These are phyloP conservation scores for Cydia pomonella DNA, from an alignment of 1,140 invertebrate genomes.

Conservation along the genomic window DNA sequence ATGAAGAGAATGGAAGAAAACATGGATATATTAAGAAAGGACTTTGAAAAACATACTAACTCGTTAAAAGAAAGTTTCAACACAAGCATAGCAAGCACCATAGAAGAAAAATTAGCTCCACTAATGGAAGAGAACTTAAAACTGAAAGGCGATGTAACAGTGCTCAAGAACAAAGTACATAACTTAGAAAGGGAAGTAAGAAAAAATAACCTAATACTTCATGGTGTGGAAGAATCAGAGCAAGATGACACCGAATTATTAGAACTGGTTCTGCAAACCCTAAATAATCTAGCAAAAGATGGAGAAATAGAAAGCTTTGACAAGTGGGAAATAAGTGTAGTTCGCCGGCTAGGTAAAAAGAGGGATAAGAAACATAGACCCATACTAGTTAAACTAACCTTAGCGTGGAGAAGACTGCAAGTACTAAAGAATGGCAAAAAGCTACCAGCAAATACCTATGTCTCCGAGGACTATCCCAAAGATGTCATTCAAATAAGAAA, in stretches of 20 bases:
- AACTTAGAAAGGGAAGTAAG: constrained; percentile 32
- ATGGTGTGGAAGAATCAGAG: constrained; percentile 37
- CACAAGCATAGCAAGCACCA: background rate
- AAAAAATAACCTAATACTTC: constrained; percentile 39
- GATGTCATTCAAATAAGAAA: constrained; percentile 39
- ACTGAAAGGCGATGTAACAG: constrained; percentile 33
- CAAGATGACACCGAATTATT: background rate
- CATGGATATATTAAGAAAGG: background rate
- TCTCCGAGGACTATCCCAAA: constrained; percentile 38
- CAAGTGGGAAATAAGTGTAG: constrained; percentile 36
- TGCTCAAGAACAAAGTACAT: constrained; percentile 34
- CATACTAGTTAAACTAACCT: constrained; percentile 28
- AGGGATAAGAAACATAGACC: constrained; percentile 33
- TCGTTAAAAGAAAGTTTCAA: background rate
- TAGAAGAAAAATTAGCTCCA: constrained; percentile 37
- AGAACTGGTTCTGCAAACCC: background rate
- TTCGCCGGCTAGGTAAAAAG: constrained; percentile 20
- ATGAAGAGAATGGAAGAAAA: background rate
- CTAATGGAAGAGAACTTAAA: constrained; percentile 36
- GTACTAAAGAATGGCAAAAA: constrained; percentile 35
- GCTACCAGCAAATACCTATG: constrained; percentile 30
- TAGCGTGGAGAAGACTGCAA: constrained; percentile 33
- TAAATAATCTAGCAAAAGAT: constrained; percentile 20
- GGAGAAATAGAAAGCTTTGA: constrained; percentile 7
- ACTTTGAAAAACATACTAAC: background rate